Evolutionary conservation across 2,113 vertebrate species (phyloP).

Genomic region (Melanotaenia duboulayi): DNA sequence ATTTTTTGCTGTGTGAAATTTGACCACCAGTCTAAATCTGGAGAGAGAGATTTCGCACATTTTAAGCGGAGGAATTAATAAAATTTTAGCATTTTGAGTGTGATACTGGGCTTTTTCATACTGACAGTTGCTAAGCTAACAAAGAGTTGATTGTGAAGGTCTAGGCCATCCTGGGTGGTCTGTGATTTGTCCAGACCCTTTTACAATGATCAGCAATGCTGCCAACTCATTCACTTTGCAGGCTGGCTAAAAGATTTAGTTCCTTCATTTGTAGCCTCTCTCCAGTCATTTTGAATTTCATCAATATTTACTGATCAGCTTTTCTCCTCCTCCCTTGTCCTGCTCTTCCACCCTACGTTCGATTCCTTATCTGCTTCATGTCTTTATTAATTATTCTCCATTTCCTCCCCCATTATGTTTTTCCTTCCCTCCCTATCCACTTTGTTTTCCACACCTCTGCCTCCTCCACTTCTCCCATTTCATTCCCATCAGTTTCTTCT

Average conservation of each 20-base stretch:
- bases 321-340: background rate
- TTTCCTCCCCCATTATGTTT: background rate
- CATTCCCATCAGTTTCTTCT: background rate
- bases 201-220: background rate
- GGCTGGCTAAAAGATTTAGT: background rate
- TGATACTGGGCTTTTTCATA: background rate
- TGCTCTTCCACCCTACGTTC: background rate
- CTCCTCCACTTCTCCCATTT: background rate
- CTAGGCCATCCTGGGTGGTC: background rate
- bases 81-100: background rate
- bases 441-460: background rate
- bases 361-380: background rate
- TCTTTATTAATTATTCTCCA: constrained; percentile 2
- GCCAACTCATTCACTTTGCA: background rate
- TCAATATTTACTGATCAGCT: constrained; percentile 11
- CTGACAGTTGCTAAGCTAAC: background rate
- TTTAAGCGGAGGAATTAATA: too few relatives aligned
- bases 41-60: too few relatives aligned
- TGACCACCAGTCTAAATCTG: too few relatives aligned
- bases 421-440: background rate
- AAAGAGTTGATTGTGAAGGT: background rate
- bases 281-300: background rate
- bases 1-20: too few relatives aligned
- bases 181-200: background rate
- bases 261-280: background rate